phyloP scores from a whole-genome alignment of 2,888 invertebrate genomes.

The Frankliniella intonsa region DNA sequence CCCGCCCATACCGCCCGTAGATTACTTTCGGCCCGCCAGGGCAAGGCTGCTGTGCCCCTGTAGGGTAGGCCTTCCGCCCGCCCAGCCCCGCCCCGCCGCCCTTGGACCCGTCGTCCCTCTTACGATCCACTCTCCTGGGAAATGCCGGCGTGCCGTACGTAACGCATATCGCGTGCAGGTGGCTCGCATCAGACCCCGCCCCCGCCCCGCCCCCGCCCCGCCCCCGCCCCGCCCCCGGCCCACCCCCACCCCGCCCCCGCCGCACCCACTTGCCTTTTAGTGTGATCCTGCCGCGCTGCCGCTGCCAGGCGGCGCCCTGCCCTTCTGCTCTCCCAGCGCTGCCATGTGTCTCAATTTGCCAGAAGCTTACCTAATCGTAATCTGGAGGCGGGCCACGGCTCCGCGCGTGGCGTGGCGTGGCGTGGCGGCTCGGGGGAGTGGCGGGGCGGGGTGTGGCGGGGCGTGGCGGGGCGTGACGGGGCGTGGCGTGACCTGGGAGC shows the following conservation, averaged over 20 bases:
- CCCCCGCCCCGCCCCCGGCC: background rate
- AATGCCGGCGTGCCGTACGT: too few species aligned
- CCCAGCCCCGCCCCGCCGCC: too few species aligned
- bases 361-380: conserved; percentile 26
- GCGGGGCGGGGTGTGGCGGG: background rate
- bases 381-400: conserved; percentile 11
- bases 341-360: conserved; percentile 26
- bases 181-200: background rate
- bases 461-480: too few species aligned
- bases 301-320: background rate
- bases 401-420: background rate
- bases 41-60: too few species aligned
- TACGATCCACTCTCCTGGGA: too few species aligned
- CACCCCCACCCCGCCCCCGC: background rate
- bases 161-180: background rate
- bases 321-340: background rate
- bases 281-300: too few species aligned
- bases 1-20: too few species aligned
- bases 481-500: background rate
- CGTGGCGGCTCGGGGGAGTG: background rate
- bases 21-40: too few species aligned
- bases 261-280: background rate
- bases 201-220: background rate
- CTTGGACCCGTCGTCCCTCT: too few species aligned
- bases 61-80: too few species aligned